These are phyloP conservation scores for Copidosoma aretas DNA, from an alignment of 2,888 invertebrate species.

Conservation along the genomic window DNA sequence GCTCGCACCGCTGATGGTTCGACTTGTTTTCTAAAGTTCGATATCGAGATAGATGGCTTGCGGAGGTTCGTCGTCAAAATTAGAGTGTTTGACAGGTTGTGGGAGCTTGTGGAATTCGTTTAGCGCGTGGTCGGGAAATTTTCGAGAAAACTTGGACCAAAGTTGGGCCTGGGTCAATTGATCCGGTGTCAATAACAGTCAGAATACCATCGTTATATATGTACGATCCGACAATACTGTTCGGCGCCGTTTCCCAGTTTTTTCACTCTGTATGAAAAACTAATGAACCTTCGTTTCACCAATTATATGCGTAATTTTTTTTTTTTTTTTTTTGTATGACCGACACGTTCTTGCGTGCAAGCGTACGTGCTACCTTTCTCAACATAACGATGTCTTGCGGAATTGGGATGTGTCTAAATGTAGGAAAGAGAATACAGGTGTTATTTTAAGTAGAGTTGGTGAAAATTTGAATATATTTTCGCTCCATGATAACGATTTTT, in stretches of 20 bases:
- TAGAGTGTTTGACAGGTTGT: too few species aligned
- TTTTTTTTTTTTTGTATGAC: not conserved
- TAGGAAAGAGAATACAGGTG: not conserved
- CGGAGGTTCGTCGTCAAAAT: too few species aligned
- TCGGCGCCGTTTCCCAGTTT: not conserved
- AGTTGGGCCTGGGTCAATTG: too few species aligned
- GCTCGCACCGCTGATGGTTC: not conserved
- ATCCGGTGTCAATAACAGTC: too few species aligned
- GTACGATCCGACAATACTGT: too few species aligned
- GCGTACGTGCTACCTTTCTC: not conserved
- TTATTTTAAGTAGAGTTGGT: not conserved
- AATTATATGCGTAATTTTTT: not conserved
- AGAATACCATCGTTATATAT: too few species aligned
- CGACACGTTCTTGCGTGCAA: not conserved
- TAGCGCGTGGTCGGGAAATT: too few species aligned
- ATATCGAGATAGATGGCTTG: too few species aligned
- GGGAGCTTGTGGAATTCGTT: too few species aligned
- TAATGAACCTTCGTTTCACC: too few species aligned
- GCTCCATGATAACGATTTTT: not conserved
- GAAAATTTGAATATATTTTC: not conserved
- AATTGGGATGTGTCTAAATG: not conserved
- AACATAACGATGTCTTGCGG: not conserved
- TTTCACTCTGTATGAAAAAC: not conserved
- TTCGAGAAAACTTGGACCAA: too few species aligned
- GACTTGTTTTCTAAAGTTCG: too few species aligned